Conservation (phyloP, 2,113 vertebrate genomes). For the Dolichallabes microphthalmus region DNA sequence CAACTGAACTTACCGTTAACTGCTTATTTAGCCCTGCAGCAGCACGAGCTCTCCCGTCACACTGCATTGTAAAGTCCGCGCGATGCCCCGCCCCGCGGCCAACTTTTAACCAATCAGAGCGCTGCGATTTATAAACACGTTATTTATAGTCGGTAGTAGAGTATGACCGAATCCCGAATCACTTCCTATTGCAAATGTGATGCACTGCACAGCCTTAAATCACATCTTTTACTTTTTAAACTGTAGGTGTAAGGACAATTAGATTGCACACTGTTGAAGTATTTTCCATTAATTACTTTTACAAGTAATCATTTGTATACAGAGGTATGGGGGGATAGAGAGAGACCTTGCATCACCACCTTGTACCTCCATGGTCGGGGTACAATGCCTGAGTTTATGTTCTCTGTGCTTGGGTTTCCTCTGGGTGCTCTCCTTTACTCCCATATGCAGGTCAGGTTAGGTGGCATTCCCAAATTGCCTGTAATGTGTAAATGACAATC, state of each 20-base stretch:
- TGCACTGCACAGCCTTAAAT: background rate
- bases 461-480: too few relatives aligned
- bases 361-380: too few relatives aligned
- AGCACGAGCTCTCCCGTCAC: constrained; percentile 16
- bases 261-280: background rate
- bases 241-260: background rate
- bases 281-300: background rate
- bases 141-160: constrained; percentile 34
- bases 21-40: constrained; percentile 21
- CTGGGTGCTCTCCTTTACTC: too few relatives aligned
- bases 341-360: too few relatives aligned
- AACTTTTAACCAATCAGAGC: constrained; percentile 52
- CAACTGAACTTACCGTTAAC: constrained; percentile 22
- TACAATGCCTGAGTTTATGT: too few relatives aligned
- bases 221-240: background rate
- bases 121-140: constrained; percentile 20
- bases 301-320: too few relatives aligned
- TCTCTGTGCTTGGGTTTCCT: too few relatives aligned
- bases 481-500: too few relatives aligned
- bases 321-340: too few relatives aligned
- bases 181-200: background rate
- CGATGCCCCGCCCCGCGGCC: constrained; percentile 23
- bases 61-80: background rate
- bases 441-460: too few relatives aligned
- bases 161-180: constrained; percentile 12